Percentiles rank a stretch among this genome's conserved stretches.
phyloP scores from a whole-genome alignment of 2,888 invertebrate species.

The Drosophila pseudotakahashii region DNA sequence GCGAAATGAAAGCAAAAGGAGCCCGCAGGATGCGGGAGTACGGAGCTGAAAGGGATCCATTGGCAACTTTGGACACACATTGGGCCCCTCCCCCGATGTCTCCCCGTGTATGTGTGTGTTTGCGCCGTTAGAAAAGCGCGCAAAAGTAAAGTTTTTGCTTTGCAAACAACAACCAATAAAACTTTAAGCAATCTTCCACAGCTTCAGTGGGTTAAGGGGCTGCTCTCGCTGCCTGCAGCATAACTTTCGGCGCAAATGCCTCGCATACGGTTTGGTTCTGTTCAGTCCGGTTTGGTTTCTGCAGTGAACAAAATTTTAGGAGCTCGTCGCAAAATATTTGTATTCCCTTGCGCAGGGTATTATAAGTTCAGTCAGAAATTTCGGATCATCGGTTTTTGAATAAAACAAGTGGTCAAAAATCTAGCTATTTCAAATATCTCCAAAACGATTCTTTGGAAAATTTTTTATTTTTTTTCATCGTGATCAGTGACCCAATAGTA shows the following conservation, averaged over 20 bases:
- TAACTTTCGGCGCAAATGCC: conserved; percentile 56
- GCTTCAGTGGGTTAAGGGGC: conserved; percentile 50
- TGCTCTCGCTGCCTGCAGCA: conserved; percentile 20
- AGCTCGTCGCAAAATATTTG: no score
- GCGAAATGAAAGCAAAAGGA: conserved; percentile 27
- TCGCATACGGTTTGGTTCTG: conserved; percentile 62
- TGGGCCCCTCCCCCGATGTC: conserved; percentile 2
- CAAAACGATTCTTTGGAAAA: no score
- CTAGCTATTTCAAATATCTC: no score
- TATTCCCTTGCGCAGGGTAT: no score
- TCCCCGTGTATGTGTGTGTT: conserved; percentile 1
- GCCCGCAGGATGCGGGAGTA: conserved; percentile 13
- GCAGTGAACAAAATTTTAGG: background rate
- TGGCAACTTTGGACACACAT: conserved; percentile 39
- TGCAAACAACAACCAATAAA: conserved; percentile 81
- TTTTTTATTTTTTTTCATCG: no score
- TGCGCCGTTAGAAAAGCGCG: conserved; percentile 65
- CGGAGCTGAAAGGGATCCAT: conserved; percentile 23
- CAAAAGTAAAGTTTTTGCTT: conserved; percentile 77
- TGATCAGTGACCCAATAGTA: no score
- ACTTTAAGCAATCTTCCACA: conserved; percentile 79
- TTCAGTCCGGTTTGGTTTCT: background rate
- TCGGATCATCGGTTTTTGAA: no score
- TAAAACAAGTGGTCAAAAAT: no score
- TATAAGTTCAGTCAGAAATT: no score